Base-by-base conservation (phyloP, 2,888 invertebrate species). In the Biston betularia region DNA sequence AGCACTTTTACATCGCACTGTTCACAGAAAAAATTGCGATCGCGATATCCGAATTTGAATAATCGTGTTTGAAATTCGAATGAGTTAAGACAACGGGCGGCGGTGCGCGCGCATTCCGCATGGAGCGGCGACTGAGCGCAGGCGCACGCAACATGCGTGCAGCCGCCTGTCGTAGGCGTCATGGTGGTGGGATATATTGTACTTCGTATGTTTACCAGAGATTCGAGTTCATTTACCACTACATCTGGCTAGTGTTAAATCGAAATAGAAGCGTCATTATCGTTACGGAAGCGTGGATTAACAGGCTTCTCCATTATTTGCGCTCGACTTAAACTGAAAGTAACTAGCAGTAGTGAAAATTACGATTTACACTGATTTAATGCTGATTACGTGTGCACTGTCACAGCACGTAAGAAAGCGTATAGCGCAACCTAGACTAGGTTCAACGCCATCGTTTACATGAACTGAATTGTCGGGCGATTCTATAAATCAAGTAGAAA, bases 381-480 rank as follows among this genome's bases (percentile, higher is more conserved):
- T 44, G 54, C 35, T 44, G 54, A 57, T 67, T 62, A 63, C 58
- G 54, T 9, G 49, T 33, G 79, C 77, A 77, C 80, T 77, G 71
- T 75, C 71, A 73, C 69, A 77, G 79, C 81, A 82, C 79, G 80
- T 83, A 87, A 85, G 88, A 89, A 88, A 88, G 87, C 80, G 83
- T 79, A 80, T 80, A 77, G 78, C 24, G 24, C 3, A 24, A 24
- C 24, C 24, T 24, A 70, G 68, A 75, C 75, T 33, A 40, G 48
- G 67, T 73, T 72, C 59, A 72, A 61, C 70, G 74, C 69, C 72
- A 69, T 74, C 69, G 57, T 65, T 68, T 60, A 75, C 76, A 75
- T 76, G 78, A 75, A 79, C 79, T 74, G 71, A 66, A 68, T 74
- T 71, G 74, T 75, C 73, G 75, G 75, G 61, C 75, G 70, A 72